Conservation (phyloP, 2,888 invertebrate genomes). For the Pristionchus maxplancki region DNA sequence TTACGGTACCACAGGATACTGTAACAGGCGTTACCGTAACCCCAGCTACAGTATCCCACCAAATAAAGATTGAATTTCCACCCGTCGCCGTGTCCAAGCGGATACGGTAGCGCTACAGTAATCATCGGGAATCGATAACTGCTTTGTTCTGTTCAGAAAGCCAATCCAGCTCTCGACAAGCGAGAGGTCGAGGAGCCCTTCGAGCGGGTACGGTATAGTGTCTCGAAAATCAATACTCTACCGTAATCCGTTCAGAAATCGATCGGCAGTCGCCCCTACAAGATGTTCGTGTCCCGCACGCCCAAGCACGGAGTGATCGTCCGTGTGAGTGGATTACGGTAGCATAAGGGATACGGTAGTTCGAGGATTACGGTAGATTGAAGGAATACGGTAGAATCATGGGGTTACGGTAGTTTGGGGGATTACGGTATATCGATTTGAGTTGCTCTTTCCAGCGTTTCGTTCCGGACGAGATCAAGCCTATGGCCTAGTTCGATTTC, state of each 20-base stretch:
- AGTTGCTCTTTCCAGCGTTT: neutral
- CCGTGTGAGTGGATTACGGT: conserved; percentile 5
- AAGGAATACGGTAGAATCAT: too few species aligned
- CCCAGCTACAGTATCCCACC: too few species aligned
- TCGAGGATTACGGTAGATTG: too few species aligned
- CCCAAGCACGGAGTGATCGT: neutral
- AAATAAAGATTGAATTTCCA: too few species aligned
- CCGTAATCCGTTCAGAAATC: neutral
- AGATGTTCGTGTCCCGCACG: neutral
- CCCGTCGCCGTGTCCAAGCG: too few species aligned
- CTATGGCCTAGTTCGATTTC: neutral
- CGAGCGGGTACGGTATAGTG: neutral
- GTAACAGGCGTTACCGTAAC: too few species aligned
- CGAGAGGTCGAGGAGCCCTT: neutral
- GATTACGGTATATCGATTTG: neutral
- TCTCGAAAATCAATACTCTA: neutral
- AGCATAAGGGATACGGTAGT: too few species aligned
- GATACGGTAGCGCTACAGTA: too few species aligned
- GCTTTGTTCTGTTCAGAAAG: neutral
- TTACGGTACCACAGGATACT: too few species aligned
- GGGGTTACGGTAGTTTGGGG: neutral
- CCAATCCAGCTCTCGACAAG: neutral
- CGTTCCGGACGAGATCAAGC: neutral
- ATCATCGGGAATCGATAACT: too few species aligned
- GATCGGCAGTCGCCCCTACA: neutral